A percentile compares a stretch with the other conserved stretches of the same genome.
Evolutionary conservation across 1,140 invertebrate genomes (phyloP).

Genomic region (Tigriopus japonicus): DNA sequence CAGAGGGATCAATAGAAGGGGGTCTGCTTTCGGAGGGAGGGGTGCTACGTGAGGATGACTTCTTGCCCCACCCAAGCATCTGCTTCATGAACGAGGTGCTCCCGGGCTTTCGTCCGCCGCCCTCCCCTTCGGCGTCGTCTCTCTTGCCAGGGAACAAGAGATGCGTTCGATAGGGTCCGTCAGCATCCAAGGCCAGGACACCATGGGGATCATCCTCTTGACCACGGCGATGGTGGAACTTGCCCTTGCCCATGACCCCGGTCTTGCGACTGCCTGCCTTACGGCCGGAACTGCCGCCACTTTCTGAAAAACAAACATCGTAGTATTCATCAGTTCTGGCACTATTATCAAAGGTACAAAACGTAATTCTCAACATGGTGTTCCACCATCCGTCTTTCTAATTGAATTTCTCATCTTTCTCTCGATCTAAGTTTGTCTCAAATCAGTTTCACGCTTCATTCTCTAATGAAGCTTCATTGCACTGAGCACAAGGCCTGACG

Average conservation of each 20-base stretch:
- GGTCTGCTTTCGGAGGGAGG: too few species aligned
- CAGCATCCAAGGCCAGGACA: slow-evolving; percentile 5
- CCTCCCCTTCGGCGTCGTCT: neutral
- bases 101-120: neutral
- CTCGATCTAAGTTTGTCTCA: too few species aligned
- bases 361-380: too few species aligned
- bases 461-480: too few species aligned
- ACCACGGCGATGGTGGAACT: neutral
- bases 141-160: slow-evolving; percentile 6
- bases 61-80: slow-evolving; percentile 8
- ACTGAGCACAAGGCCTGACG: too few species aligned
- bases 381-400: too few species aligned
- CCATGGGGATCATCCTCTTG: neutral
- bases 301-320: slow-evolving; percentile 3
- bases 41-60: neutral
- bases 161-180: slow-evolving; percentile 7
- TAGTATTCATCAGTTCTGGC: too few species aligned
- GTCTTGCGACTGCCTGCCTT: slow-evolving; percentile 8
- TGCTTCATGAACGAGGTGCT: slow-evolving; percentile 8
- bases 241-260: slow-evolving; percentile 14
- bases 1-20: too few species aligned
- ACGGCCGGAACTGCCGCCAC: neutral
- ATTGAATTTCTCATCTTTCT: too few species aligned
- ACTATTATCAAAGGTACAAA: too few species aligned
- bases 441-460: too few species aligned